A percentile compares a stretch with the other conserved stretches of the same genome.
Conservation (phyloP, 92 coral and sea anemone genomes). For the Siderastrea siderea region DNA sequence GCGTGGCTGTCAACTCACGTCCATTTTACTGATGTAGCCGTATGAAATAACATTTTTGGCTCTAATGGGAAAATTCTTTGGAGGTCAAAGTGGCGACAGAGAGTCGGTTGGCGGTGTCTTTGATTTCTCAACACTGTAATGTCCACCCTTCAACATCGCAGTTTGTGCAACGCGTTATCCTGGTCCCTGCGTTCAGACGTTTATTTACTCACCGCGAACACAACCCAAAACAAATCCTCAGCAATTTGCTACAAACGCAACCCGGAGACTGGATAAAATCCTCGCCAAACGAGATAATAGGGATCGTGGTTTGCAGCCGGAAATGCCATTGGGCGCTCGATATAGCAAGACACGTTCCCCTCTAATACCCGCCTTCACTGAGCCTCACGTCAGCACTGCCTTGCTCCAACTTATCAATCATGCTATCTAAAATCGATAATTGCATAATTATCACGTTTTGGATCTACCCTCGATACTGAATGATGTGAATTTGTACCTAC, state of each 20-base stretch:
- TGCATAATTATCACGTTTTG: conserved; percentile 98
- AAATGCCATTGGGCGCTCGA: conserved; percentile 79
- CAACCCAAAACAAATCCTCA: conserved; percentile 69
- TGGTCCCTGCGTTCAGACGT: conserved; percentile 33
- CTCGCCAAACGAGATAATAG: conserved; percentile 44
- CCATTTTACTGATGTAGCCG: conserved; percentile 8
- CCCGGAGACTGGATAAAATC: conserved; percentile 7
- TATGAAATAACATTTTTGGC: conserved; percentile 81
- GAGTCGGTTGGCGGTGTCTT: conserved; percentile 98
- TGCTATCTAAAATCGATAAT: conserved; percentile 98
- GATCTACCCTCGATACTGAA: conserved; percentile 93
- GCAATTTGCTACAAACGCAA: conserved; percentile 11
- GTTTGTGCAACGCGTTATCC: conserved; percentile 8
- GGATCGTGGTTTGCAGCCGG: conserved; percentile 83
- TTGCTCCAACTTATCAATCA: conserved; percentile 89
- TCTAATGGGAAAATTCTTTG: conserved; percentile 95
- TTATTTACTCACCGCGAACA: conserved; percentile 79
- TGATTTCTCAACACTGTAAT: conserved; percentile 76
- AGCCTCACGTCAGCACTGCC: conserved; percentile 72
- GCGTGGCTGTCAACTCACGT: conserved; percentile 27
- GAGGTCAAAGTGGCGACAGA: conserved; percentile 98
- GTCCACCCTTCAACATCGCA: conserved; percentile 15
- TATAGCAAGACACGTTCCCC: conserved; percentile 65
- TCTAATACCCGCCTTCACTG: conserved; percentile 70
- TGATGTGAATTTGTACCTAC: conserved; percentile 87